Evolutionary conservation across 2,113 vertebrate species (phyloP).

Genomic region (Lycocorax pyrrhopterus): DNA sequence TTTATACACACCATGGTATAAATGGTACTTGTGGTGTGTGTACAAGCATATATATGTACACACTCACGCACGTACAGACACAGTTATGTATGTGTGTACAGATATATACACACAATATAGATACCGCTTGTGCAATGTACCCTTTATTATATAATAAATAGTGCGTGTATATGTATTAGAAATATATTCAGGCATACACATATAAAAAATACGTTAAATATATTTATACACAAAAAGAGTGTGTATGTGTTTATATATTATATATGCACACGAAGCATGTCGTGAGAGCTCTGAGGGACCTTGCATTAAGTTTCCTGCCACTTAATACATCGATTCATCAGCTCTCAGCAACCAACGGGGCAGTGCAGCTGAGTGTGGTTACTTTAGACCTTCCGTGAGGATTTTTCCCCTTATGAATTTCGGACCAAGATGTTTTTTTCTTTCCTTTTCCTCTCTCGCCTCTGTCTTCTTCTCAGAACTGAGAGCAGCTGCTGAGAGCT

Average conservation of each 20-base stretch:
- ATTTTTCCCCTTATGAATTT: not conserved
- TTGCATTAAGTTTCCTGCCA: not conserved
- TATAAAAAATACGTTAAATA: not conserved
- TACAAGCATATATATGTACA: rapidly evolving
- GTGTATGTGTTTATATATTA: not conserved
- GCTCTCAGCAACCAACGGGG: no score
- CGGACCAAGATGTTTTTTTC: rapidly evolving
- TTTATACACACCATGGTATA: not conserved
- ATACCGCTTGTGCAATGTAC: not conserved
- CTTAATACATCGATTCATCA: no score
- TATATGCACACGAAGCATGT: rapidly evolving
- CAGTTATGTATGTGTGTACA: no score
- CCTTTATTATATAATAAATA: not conserved
- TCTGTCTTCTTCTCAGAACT: not conserved
- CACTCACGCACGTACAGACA: rapidly evolving
- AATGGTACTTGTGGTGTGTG: no score
- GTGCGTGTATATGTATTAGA: not conserved
- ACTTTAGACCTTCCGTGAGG: no score
- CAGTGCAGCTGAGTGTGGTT: rapidly evolving
- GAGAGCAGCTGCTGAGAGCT: rapidly evolving
- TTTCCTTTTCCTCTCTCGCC: no score
- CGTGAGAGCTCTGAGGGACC: not conserved
- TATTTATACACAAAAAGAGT: not conserved
- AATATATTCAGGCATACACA: not conserved
- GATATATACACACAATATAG: no score